These are phyloP conservation scores for Hydraecia micacea DNA, from an alignment of 2,888 invertebrate genomes.

Conservation along the genomic window DNA sequence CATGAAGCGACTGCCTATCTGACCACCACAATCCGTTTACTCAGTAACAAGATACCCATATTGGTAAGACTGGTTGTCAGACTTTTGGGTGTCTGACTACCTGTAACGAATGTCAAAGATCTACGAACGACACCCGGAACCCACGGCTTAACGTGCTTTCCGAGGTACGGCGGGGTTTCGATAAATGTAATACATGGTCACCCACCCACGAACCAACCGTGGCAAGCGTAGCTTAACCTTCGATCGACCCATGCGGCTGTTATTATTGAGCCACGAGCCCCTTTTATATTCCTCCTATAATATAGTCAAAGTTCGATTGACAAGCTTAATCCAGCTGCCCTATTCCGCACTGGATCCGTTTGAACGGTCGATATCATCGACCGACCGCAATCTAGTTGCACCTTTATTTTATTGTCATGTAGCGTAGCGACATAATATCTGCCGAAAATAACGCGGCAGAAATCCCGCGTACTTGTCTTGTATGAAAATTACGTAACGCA, in stretches of 20 bases:
- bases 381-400: not conserved
- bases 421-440: not conserved
- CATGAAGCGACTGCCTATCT: no score
- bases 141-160: no score
- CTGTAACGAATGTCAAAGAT: no score
- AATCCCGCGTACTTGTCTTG: not conserved
- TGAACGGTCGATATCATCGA: not conserved
- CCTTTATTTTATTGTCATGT: not conserved
- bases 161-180: no score
- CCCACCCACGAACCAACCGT: not conserved
- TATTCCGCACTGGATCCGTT: not conserved
- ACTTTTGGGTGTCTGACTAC: no score
- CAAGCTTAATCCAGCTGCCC: not conserved
- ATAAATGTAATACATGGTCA: no score
- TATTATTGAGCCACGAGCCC: not conserved
- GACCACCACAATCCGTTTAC: no score
- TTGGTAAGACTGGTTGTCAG: no score
- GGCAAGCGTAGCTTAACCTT: not conserved
- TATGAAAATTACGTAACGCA: not conserved
- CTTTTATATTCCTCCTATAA: no score
- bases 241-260: not conserved
- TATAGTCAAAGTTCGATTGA: not conserved
- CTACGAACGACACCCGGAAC: no score
- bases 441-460: not conserved
- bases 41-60: no score